Evolutionary conservation across 1,140 invertebrate species (phyloP).

Genomic region (Lithobius niger): DNA sequence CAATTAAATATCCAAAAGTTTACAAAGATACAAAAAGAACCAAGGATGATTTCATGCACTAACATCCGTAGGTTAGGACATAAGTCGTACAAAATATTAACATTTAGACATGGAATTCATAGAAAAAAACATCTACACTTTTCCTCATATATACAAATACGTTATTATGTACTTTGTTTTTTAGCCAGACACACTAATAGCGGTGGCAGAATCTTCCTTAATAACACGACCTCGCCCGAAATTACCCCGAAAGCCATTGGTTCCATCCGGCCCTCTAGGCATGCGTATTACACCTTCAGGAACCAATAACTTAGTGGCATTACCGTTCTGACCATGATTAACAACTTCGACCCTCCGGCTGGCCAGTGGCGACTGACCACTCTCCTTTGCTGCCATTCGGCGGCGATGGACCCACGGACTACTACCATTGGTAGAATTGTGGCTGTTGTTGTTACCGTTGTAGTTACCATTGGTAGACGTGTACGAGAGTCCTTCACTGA

Average conservation of each 20-base stretch:
- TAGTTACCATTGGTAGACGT: background rate
- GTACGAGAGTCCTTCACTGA: constrained; percentile 16
- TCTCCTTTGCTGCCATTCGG: constrained; percentile 30
- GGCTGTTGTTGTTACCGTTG: background rate
- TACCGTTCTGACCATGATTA: constrained; percentile 6
- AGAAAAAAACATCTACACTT: no score
- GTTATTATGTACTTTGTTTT: no score
- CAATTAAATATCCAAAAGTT: no score
- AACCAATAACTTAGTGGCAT: constrained; percentile 21
- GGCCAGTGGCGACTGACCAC: constrained; percentile 28
- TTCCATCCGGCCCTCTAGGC: constrained; percentile 70
- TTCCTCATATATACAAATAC: no score
- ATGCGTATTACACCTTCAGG: constrained; percentile 56
- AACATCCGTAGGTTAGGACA: no score
- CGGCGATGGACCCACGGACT: constrained; percentile 38
- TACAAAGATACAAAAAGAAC: no score
- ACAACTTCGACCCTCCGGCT: constrained; percentile 7
- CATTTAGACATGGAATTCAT: no score
- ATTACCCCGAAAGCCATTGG: constrained; percentile 48
- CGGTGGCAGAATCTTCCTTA: no score
- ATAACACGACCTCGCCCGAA: constrained; percentile 4
- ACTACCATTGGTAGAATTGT: constrained; percentile 17
- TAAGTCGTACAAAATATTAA: no score
- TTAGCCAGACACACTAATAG: no score
- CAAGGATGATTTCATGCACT: no score